A percentile compares a stretch with the other conserved stretches of the same genome.
phyloP scores from a whole-genome alignment of 2,888 invertebrate species.

The Drosophila ezoana region DNA sequence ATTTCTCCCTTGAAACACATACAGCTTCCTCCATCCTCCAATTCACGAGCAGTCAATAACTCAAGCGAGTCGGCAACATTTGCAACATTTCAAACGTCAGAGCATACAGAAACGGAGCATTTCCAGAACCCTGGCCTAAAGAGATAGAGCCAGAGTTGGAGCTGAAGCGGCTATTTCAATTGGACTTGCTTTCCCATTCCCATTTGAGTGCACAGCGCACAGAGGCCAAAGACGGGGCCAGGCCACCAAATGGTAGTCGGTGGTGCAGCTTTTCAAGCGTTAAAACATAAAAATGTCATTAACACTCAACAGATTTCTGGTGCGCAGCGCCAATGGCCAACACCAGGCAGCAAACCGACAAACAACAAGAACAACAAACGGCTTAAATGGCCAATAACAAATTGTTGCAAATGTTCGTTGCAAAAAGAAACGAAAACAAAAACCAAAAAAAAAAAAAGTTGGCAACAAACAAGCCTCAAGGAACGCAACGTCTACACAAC shows the following conservation, averaged over 20 bases:
- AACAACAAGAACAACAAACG: constrained; percentile 45
- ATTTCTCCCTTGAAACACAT: constrained; percentile 18
- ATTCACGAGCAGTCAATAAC: constrained; percentile 48
- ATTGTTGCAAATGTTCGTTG: constrained; percentile 74
- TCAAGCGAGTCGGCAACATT: constrained; percentile 46
- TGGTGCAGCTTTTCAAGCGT: constrained; percentile 73
- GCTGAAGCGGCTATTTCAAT: constrained; percentile 54
- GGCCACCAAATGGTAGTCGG: constrained; percentile 48
- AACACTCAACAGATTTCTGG: constrained; percentile 78
- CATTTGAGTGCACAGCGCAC: constrained; percentile 18
- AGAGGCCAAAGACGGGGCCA: constrained; percentile 35
- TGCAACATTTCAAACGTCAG: constrained; percentile 53
- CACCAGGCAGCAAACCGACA: constrained; percentile 12
- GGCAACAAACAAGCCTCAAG: constrained; percentile 31
- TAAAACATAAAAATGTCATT: constrained; percentile 79
- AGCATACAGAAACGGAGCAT: constrained; percentile 34
- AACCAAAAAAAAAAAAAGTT: constrained; percentile 21
- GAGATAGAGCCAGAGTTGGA: constrained; percentile 6
- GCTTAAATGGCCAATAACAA: constrained; percentile 80
- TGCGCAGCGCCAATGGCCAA: constrained; percentile 62
- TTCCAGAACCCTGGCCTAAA: constrained; percentile 1
- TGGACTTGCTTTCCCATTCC: constrained; percentile 60
- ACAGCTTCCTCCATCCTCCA: constrained; percentile 5
- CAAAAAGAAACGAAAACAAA: constrained; percentile 20
- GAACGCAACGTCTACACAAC: constrained; percentile 48